Conservation (phyloP, 2,113 vertebrate genomes). For the Desmodus rotundus region DNA sequence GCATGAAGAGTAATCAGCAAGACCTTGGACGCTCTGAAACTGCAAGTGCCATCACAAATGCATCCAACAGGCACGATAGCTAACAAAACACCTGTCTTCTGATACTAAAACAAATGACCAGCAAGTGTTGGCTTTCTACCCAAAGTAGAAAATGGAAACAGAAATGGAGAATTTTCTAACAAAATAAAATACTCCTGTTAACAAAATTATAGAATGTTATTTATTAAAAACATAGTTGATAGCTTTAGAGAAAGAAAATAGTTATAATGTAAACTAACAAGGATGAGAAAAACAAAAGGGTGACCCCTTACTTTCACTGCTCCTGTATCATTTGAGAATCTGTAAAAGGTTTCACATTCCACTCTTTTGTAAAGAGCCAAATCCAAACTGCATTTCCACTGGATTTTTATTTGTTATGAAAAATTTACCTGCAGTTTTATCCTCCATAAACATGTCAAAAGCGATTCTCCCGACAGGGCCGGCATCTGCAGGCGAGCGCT, state of each 20-base stretch:
- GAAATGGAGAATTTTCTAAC: neutral
- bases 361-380: neutral
- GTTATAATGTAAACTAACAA: neutral
- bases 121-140: neutral
- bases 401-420: neutral
- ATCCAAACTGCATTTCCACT: neutral
- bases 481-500: conserved; percentile 89
- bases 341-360: neutral
- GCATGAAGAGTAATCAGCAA: neutral
- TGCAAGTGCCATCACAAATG: neutral
- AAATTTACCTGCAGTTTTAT: conserved; percentile 80
- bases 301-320: too few species aligned
- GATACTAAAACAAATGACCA: neutral
- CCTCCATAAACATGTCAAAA: conserved; percentile 83
- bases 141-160: conserved; percentile 4
- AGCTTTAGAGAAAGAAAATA: neutral
- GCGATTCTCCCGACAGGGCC: conserved; percentile 84
- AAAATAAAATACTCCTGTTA: neutral
- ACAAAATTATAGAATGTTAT: neutral
- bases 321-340: neutral
- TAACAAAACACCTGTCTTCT: neutral
- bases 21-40: neutral
- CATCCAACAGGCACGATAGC: neutral
- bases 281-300: neutral
- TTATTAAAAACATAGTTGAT: neutral